Conservation (phyloP, 2,797 vertebrate species). For the Erpetoichthys calabaricus region DNA sequence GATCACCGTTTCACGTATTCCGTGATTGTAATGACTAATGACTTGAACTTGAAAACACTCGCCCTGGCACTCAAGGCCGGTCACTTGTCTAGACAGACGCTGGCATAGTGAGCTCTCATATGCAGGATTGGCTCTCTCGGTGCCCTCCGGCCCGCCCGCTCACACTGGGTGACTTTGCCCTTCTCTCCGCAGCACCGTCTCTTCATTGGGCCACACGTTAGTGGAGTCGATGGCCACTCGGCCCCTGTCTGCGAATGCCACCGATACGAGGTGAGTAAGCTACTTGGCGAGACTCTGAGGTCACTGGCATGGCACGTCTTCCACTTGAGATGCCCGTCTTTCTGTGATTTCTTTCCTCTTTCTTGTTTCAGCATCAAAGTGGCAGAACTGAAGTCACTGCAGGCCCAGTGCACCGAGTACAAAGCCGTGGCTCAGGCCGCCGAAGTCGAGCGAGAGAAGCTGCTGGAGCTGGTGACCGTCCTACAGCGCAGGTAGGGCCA, state of each 20-base stretch:
- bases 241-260: conserved; percentile 16
- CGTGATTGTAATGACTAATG: too few relatives aligned
- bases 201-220: conserved; percentile 58
- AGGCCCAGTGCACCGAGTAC: conserved; percentile 43
- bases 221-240: conserved; percentile 40
- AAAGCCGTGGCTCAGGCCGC: conserved; percentile 47
- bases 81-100: too few relatives aligned
- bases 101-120: too few relatives aligned
- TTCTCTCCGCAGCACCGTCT: conserved; percentile 38
- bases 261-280: conserved; percentile 28
- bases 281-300: fast-evolving
- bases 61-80: too few relatives aligned
- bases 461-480: conserved; percentile 48
- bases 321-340: conserved; percentile 9
- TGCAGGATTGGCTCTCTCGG: too few relatives aligned
- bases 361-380: conserved; percentile 8
- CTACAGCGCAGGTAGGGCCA: conserved; percentile 44
- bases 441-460: conserved; percentile 48
- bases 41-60: too few relatives aligned
- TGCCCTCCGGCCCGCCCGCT: too few relatives aligned
- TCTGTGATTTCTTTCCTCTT: conserved; percentile 8
- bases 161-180: background rate
- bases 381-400: conserved; percentile 31
- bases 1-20: too few relatives aligned
- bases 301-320: background rate